phyloP scores from a whole-genome alignment of 2,113 vertebrate species.

The Eira barbara region DNA sequence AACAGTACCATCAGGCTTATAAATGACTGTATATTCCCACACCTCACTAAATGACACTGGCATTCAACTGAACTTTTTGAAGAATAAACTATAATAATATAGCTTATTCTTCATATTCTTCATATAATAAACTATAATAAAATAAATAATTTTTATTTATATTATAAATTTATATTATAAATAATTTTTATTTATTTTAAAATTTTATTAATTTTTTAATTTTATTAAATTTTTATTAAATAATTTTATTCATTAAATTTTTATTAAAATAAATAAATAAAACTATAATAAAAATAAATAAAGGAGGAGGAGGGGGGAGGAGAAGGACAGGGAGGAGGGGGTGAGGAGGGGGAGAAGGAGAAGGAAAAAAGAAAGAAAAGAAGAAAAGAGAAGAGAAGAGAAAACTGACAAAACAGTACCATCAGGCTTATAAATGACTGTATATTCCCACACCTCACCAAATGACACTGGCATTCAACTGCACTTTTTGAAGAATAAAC shows the following conservation, averaged over 20 bases:
- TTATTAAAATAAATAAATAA: no score
- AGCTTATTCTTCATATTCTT: no score
- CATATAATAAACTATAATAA: no score
- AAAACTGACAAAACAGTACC: background rate
- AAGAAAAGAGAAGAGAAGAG: background rate
- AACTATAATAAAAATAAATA: no score
- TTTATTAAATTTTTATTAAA: no score
- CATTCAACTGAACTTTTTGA: background rate
- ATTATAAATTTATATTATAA: no score
- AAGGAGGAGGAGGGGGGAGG: background rate
- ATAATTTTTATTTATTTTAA: no score
- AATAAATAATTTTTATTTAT: no score
- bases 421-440: background rate
- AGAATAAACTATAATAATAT: background rate
- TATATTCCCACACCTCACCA: background rate
- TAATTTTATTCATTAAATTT: no score
- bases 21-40: background rate
- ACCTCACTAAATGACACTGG: background rate
- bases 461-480: background rate
- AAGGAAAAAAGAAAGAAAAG: background rate
- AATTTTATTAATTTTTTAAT: no score
- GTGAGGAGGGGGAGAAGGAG: no score
- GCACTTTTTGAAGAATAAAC: background rate
- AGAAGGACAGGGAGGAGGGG: no score
- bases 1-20: background rate